phyloP scores from a whole-genome alignment of 2,888 invertebrate genomes.

The Orchestes rusci region DNA sequence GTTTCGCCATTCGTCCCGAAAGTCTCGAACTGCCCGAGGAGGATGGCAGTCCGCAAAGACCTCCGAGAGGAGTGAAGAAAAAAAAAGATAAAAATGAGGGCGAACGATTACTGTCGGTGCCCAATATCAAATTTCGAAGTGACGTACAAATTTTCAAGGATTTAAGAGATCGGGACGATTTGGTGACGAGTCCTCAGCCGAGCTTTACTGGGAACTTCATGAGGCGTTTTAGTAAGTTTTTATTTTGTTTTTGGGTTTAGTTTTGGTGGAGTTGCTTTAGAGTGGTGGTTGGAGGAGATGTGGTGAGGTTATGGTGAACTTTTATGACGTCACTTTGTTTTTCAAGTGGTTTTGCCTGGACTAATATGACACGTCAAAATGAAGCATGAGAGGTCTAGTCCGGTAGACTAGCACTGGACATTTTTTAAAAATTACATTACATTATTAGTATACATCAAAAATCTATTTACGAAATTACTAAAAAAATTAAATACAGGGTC shows the following conservation, averaged over 20 bases:
- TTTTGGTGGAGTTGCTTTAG: conserved; percentile 9
- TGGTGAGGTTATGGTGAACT: conserved; percentile 1
- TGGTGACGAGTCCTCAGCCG: conserved; percentile 39
- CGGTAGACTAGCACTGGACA: too few species aligned
- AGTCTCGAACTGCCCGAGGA: conserved; percentile 55
- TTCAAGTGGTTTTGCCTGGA: too few species aligned
- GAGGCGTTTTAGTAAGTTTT: conserved; percentile 83
- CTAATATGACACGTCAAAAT: too few species aligned
- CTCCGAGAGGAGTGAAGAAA: conserved; percentile 48
- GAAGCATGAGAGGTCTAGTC: too few species aligned
- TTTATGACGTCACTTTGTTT: too few species aligned
- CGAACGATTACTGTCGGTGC: conserved; percentile 66
- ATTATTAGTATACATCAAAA: too few species aligned
- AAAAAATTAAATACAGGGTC: too few species aligned
- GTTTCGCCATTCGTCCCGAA: conserved; percentile 49
- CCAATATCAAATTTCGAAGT: conserved; percentile 63
- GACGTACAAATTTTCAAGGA: conserved; percentile 49
- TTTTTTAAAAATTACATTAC: too few species aligned
- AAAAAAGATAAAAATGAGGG: conserved; percentile 47
- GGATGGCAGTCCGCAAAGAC: conserved; percentile 49
- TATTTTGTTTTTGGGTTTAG: conserved; percentile 19
- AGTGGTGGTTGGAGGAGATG: conserved; percentile 4
- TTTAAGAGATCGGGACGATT: conserved; percentile 50
- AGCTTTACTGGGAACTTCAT: conserved; percentile 69
- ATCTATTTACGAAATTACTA: too few species aligned